Base-by-base conservation (phyloP, 2,888 invertebrate genomes). In the Cryptophagus acutangulus region DNA sequence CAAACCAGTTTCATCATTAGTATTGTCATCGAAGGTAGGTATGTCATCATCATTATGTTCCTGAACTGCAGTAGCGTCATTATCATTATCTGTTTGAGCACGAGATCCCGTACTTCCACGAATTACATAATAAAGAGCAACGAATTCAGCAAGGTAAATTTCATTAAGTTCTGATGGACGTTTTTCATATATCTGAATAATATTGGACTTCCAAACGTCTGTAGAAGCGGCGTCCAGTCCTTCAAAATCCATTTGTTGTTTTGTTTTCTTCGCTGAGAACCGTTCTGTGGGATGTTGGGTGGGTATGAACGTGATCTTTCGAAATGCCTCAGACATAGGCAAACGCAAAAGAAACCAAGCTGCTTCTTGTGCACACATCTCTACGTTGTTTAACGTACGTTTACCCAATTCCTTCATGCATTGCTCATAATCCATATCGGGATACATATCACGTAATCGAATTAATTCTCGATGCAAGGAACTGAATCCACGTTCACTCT, bases 291-390 rank as follows among this genome's bases (percentile, higher is more conserved):
- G 69, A 64, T 62, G 66, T 12, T 61, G 46, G 17, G 66, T 68
- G 20, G 63, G 59, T 2, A 68, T 69, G 51, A 61, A 65, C 31
- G 56, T 56, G 38, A 65, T 40, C 29, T 47, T 40, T 28, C 41
- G 30, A 3, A 61, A 63, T 39, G 57, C 36, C 48, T 63, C 54
- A 10, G 61, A 62, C 70, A 71, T 72, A 6, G 67, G 66, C 43
- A 67, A 55, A 17, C 69, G 51, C 31, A 72, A 43, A 2, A 72
- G 43, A 58, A 61, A 71, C 69, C 69, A 71, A 38, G 70, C 70
- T 33, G 69, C 68, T 57, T 70, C 68, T 62, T 70, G 69, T 43
- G 54, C 54, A 2, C 60, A 45, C 51, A 69, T 62, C 45, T 68
- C 67, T 16, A 58, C 52, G 17, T 36, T 36, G 41, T 69, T 65